phyloP scores from a whole-genome alignment of 2,113 vertebrate genomes.

The Lepidothrix coronata region DNA sequence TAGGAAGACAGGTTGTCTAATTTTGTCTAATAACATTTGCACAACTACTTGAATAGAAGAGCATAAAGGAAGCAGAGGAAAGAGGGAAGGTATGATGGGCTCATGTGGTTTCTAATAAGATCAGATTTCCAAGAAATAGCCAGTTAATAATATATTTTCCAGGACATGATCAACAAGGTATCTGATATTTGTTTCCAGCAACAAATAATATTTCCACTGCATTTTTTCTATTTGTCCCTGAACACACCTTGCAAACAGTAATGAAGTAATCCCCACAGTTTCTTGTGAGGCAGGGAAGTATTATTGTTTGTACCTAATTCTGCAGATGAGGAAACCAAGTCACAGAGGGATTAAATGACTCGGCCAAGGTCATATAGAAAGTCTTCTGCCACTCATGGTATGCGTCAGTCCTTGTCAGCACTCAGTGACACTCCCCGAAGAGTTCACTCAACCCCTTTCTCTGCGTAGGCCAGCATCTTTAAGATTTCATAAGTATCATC shows the following conservation, averaged over 20 bases:
- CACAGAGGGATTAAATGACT: conserved; percentile 52
- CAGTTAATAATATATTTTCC: not conserved
- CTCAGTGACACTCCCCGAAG: conserved; percentile 40
- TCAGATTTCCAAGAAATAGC: not conserved
- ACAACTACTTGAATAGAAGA: not conserved
- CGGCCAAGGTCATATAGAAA: conserved; percentile 41
- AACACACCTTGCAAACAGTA: not conserved
- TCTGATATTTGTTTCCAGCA: not conserved
- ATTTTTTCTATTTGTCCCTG: not conserved
- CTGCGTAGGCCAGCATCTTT: not conserved
- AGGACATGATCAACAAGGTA: not conserved
- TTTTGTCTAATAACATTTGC: not conserved
- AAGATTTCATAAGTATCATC: not conserved
- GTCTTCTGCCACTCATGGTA: conserved; percentile 24
- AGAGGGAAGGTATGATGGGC: not conserved
- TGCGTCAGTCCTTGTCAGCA: conserved; percentile 49
- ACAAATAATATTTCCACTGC: not conserved
- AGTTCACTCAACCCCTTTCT: conserved; percentile 46
- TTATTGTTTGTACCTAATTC: not conserved
- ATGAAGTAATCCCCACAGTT: not conserved
- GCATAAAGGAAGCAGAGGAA: not conserved
- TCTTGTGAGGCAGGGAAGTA: not conserved
- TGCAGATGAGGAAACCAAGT: conserved; percentile 26
- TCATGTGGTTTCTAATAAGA: not conserved
- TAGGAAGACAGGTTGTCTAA: not conserved